A percentile compares a stretch with the other conserved stretches of the same genome.
Conservation (phyloP, 2,113 vertebrate genomes). For the Bagarius yarrelli region DNA sequence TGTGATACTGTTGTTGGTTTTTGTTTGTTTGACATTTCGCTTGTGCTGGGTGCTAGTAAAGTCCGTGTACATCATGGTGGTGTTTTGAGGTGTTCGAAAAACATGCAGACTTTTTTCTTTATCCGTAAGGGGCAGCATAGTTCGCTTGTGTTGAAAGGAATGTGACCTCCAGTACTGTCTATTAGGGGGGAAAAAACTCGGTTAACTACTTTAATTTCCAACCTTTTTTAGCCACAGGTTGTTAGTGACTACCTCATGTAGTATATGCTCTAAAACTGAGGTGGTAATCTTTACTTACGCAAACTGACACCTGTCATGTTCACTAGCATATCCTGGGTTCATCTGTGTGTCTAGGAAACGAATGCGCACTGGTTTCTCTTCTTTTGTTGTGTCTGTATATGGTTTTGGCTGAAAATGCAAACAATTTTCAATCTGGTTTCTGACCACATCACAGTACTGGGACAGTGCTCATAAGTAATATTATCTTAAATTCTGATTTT, state of each 20-base stretch:
- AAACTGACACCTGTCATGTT: slow-evolving; percentile 44
- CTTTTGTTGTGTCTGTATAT: slow-evolving; percentile 19
- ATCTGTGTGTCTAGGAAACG: slow-evolving; percentile 44
- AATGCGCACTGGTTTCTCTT: slow-evolving; percentile 19
- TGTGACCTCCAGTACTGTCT: slow-evolving; percentile 51
- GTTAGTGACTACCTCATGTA: background rate
- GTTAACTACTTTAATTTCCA: background rate
- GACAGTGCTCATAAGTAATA: too few relatives aligned
- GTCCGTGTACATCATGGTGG: background rate
- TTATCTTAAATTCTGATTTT: too few relatives aligned
- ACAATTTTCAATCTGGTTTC: background rate
- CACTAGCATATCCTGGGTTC: slow-evolving; percentile 38
- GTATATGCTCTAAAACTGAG: background rate
- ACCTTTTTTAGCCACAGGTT: background rate
- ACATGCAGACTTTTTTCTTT: slow-evolving; percentile 46
- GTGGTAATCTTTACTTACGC: slow-evolving; percentile 37
- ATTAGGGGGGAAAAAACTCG: background rate
- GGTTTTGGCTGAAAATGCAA: slow-evolving; percentile 58
- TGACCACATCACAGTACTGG: too few relatives aligned
- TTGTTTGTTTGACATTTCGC: slow-evolving; percentile 43
- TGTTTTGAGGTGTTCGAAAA: slow-evolving; percentile 28
- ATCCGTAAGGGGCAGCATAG: slow-evolving; percentile 50
- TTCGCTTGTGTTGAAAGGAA: slow-evolving; percentile 53
- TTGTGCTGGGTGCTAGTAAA: background rate
- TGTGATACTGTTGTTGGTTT: slow-evolving; percentile 30